phyloP scores from a whole-genome alignment of 2,113 vertebrate genomes.

The Sander vitreus region DNA sequence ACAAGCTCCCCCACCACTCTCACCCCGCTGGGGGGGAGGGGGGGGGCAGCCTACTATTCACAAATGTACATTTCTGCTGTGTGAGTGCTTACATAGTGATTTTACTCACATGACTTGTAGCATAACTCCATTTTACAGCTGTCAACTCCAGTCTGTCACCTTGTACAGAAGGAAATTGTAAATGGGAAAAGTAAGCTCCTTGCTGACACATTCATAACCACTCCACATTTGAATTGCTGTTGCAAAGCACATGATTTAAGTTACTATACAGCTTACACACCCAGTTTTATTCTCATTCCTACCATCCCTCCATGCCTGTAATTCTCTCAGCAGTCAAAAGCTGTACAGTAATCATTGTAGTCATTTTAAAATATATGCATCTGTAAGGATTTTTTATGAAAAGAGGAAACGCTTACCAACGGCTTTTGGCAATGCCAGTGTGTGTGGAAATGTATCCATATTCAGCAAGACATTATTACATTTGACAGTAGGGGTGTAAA shows the following conservation, averaged over 20 bases:
- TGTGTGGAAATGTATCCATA: background rate
- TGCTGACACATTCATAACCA: conserved; percentile 65
- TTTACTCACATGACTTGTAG: conserved; percentile 66
- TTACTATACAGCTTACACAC: conserved; percentile 46
- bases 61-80: conserved; percentile 62
- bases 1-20: background rate
- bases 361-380: conserved; percentile 56
- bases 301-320: background rate
- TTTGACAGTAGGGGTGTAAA: background rate
- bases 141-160: conserved; percentile 66
- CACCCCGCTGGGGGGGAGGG: conserved; percentile 12
- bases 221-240: conserved; percentile 55
- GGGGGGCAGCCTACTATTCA: conserved; percentile 50
- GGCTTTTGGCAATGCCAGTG: background rate
- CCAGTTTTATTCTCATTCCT: conserved; percentile 36
- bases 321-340: conserved; percentile 12
- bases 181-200: conserved; percentile 62
- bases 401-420: background rate
- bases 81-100: conserved; percentile 57
- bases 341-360: conserved; percentile 5
- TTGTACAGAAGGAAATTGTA: conserved; percentile 53
- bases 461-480: background rate
- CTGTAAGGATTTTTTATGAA: conserved; percentile 18
- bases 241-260: conserved; percentile 62
- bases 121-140: conserved; percentile 72